Evolutionary conservation across 2,888 invertebrate genomes (phyloP), one percentile per base, ranked within the genome.

Genomic region (Adelognathus sp.): DNA sequence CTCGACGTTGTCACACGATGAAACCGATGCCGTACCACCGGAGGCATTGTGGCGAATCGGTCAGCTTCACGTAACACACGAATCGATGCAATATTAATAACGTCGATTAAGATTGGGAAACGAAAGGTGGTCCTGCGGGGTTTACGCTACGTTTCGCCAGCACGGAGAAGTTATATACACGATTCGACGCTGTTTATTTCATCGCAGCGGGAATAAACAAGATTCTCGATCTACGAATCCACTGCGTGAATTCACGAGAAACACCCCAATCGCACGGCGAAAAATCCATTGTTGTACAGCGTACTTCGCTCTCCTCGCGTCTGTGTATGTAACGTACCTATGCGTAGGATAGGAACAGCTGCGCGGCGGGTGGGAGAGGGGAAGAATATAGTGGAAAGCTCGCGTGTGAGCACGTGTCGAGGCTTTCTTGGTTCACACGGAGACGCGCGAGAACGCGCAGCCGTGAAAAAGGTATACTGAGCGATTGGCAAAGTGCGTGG

Each of bases 1-100:
- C 61, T 7, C 16, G 31, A 41, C 18, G 24, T 16, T 33, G 14
- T 21, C 31, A 7, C 29, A 66, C 52, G 39, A 31, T 63, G 46
- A 63, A 31, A n/a, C 2, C 21, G 50, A 24, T 21, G 21, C 9
- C 1, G 24, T 11, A 1, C 50, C 4, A 11, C n/a, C 4, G 3
- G 1, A 24, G 24, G 24, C 50, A 21, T 29, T 18, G 44, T n/a
- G 18, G 9, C 7, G 18, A 11, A 44, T 7, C n/a, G 3, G 18
- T 46, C 46, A 63, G 9, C 31, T 18, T 33, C 31, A 60, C 24
- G 27, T 14, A 50, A 11, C 27, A 29, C 5, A 52, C 27, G 71
- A 81, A 81, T 83, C 88, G 86, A 88, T 89, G 85, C 86, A 84
- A 86, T 88, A 89, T 89, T 88, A 89, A 89, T 89, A 88, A 87